Evolutionary conservation across 2,888 invertebrate genomes (phyloP).

Genomic region (Eugnorisma glareosa): DNA sequence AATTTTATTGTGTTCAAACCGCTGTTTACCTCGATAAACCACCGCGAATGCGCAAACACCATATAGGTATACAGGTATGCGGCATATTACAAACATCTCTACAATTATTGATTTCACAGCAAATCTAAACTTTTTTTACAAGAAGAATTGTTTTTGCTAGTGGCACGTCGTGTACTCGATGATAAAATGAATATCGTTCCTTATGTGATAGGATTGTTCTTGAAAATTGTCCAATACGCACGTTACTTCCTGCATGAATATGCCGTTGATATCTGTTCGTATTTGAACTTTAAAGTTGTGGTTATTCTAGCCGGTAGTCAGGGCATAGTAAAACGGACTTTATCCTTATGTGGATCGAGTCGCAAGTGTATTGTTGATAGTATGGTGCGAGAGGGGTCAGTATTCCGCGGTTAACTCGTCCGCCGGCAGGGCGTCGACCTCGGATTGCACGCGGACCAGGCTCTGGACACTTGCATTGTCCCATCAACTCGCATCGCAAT

Average conservation of each 20-base stretch:
- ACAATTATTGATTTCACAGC: constrained; percentile 61
- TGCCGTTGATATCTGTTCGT: constrained; percentile 68
- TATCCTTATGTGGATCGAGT: constrained; percentile 69
- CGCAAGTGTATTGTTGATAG: constrained; percentile 70
- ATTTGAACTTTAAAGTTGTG: constrained; percentile 73
- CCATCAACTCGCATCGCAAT: constrained; percentile 72
- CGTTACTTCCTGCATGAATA: constrained; percentile 71
- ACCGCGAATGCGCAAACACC: constrained; percentile 53
- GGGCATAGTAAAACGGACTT: constrained; percentile 67
- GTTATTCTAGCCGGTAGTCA: constrained; percentile 63
- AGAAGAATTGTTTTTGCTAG: constrained; percentile 29
- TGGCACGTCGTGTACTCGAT: constrained; percentile 47
- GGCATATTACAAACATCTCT: constrained; percentile 49
- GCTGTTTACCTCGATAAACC: constrained; percentile 41
- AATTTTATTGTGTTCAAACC: constrained; percentile 41
- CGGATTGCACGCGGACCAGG: constrained; percentile 76
- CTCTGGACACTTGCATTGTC: constrained; percentile 81
- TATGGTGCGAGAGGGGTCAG: constrained; percentile 80
- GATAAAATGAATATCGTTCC: constrained; percentile 31
- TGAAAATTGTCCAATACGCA: constrained; percentile 66
- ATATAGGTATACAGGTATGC: constrained; percentile 41
- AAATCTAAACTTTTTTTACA: constrained; percentile 32
- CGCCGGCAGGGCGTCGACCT: constrained; percentile 82
- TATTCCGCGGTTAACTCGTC: constrained; percentile 83
- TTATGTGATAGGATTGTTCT: constrained; percentile 48